These are phyloP conservation scores for Heterochromis multidens DNA, from an alignment of 2,113 vertebrate species.

Conservation along the genomic window DNA sequence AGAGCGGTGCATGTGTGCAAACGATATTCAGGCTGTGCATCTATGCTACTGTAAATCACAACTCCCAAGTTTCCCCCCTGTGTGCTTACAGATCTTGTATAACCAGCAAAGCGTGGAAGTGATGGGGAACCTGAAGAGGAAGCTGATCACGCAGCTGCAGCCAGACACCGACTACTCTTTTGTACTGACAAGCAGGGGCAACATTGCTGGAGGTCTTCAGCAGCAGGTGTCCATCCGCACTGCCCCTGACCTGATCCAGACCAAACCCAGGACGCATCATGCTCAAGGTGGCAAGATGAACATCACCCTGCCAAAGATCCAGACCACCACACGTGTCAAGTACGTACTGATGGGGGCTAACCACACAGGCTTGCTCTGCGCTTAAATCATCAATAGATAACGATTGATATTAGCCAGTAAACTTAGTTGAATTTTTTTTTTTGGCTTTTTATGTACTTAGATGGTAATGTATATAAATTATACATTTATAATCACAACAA, in stretches of 20 bases:
- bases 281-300: conserved; percentile 85
- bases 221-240: conserved; percentile 98
- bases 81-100: conserved; percentile 87
- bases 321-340: conserved; percentile 83
- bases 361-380: background rate
- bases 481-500: background rate
- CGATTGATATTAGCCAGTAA: background rate
- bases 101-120: conserved; percentile 98
- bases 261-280: conserved; percentile 85
- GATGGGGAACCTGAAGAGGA: conserved; percentile 90
- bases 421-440: too few relatives aligned
- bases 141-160: conserved; percentile 89
- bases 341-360: conserved; percentile 55
- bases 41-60: background rate
- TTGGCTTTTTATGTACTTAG: background rate
- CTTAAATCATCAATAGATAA: background rate
- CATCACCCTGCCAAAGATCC: conserved; percentile 84
- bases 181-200: conserved; percentile 93
- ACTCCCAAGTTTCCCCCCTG: background rate
- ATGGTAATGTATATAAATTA: background rate
- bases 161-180: conserved; percentile 97
- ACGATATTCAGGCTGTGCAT: background rate
- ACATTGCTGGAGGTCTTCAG: conserved; percentile 94
- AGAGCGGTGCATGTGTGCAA: background rate
- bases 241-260: conserved; percentile 88